Evolutionary conservation across 2,888 invertebrate genomes (phyloP), one percentile per base, ranked within the genome.

Genomic region (Phanerotoma sp.): DNA sequence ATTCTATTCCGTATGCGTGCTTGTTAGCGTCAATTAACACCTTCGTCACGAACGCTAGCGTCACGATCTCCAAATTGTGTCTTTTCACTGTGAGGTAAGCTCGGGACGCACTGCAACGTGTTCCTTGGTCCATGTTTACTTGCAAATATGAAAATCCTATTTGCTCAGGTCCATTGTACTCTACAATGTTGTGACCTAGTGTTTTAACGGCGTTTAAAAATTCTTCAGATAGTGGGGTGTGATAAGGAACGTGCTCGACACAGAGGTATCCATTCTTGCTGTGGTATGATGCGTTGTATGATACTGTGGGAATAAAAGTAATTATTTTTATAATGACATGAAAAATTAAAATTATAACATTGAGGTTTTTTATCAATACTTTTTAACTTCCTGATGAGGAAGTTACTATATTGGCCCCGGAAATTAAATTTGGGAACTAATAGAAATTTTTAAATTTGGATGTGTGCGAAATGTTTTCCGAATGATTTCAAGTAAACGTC

Each of bases 141-240:
- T 84, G 84, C 2, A 83, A 70, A 52, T 79, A 78, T 0, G 82
- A 81, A 28, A 81, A 82, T 1, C 83, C 83, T 2, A 78, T 72
- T 70, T 82, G 82, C 21, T 76, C 73, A 58, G 77, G 72, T 9
- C 79, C 80, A 61, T 82, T 79, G 59, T 77, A 72, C 54, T 79
- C 79, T 10, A 74, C 58, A 9, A 72, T 58, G 9, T 71, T 62
- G 65, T 78, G 78, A 5, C 79, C 80, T 7, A 77, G 61, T 28
- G 72, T 63, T 32, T 62, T 61, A 0, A 78, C 79, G 3, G 78
- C 79, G 56, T 71, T 62, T 1, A 79, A 60, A 16, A 75, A 77
- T 5, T 72, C 66, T n/a, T 62, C 72, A 0, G 77, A 68, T 32
- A 79, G 57, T 3, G 70, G 63, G 1, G 79, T 74, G 32, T 74